Base-by-base conservation (phyloP, 2,113 vertebrate species). In the Sorex araneus region DNA sequence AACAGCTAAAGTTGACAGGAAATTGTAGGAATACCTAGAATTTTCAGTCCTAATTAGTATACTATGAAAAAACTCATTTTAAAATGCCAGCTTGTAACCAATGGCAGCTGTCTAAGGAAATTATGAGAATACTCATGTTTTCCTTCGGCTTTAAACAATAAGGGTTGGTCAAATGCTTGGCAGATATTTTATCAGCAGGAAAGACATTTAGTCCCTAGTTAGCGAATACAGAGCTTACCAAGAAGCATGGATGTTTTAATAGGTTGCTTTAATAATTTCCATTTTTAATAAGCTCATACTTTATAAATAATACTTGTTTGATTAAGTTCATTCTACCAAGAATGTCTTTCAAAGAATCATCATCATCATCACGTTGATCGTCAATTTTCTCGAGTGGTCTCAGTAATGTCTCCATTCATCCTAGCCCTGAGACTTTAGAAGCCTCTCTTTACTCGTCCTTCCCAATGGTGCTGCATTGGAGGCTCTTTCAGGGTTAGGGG, bases 231-330 rank as follows among this genome's bases (percentile, higher is more conserved):
- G 77, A 89, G 34, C 2, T 79, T 73, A 67, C n/a, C 74, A 36
- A 81, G 3, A 32, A 80, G 8, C 77, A 50, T 30, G 50, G 67
- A 30, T 23, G 92, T 71, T 80, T 93, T 78, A 85, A 76, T 84
- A 50, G 75, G 34, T 12, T 93, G 10, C 16, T 86, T 87, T 91
- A 86, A 77, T 84, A 81, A 83, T 81, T 95, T 71, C 15, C 7
- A 69, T 67, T 30, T 73, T 45, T 86, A 76, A n/a, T 89, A 6
- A 57, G 25, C 25, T 92, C 76, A n/a, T 75, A 23, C 43, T 91
- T 96, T 81, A 91, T 15, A 2, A 40, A 11, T 78, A 91, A 81
- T 50, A 8, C 13, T 81, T 71, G 0, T 74, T 83, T 85, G 23
- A 66, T 78, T 50, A 92, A 69, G 93, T 82, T 79, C 25, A 43